phyloP scores from a whole-genome alignment of 2,888 invertebrate species.

The Andrena bucephala region DNA sequence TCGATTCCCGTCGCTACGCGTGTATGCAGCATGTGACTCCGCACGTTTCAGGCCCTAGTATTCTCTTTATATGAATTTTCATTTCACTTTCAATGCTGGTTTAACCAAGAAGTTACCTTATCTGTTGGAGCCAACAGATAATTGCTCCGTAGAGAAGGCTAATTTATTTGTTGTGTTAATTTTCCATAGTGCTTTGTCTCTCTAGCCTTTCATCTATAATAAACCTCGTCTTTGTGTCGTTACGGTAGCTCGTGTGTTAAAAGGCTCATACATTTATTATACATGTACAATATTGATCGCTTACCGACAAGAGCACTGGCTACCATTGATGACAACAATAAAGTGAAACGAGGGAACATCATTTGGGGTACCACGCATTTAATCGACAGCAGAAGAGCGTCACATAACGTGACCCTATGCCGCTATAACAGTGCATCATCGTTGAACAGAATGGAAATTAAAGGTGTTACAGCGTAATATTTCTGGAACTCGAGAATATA shows the following conservation, averaged over 20 bases:
- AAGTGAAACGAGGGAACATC: not conserved
- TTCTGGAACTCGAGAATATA: no score
- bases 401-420: not conserved
- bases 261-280: slow-evolving; percentile 2
- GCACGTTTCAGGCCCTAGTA: no score
- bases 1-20: slow-evolving; percentile 10
- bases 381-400: not conserved
- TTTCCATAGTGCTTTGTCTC: not conserved
- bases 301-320: not conserved
- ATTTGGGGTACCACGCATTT: not conserved
- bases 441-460: no score
- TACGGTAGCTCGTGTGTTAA: not conserved
- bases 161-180: not conserved
- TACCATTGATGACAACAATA: not conserved
- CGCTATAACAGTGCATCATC: no score
- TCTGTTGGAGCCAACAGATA: no score
- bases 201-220: not conserved
- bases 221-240: not conserved
- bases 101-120: no score
- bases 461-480: no score
- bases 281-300: not conserved
- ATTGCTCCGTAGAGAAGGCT: not conserved
- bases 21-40: not conserved
- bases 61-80: not conserved
- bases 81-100: slow-evolving; percentile 9